Evolutionary conservation across 2,888 invertebrate genomes (phyloP), one percentile per base, ranked within the genome.

Genomic region (Ditula angustiorana): DNA sequence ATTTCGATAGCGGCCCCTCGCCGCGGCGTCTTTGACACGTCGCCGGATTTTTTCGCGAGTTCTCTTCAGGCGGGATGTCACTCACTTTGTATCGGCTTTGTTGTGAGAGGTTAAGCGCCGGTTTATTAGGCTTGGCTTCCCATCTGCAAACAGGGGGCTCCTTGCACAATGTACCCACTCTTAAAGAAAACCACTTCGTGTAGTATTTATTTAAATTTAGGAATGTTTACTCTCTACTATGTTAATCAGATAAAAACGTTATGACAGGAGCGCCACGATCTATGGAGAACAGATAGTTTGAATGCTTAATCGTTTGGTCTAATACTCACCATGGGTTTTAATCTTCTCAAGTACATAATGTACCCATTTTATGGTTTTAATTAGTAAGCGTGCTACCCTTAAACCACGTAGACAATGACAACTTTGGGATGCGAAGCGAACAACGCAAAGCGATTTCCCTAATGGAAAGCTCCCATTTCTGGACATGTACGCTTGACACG

Each of bases 21-120:
- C 81, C 86, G 90, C 92, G 90, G 92, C 92, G 92, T 92, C 89
- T 92, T 92, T 93, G 92, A 92, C 93, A 92, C 93, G 91, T 90
- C 88, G 85, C 80, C 83, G 87, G 86, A 84, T 90, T 92, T 93
- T 91, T 92, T 86, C 87, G 87, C 88, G 88, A 84, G 85, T 87
- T 88, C 87, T 88, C 86, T 88, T 88, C 83, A 82, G 85, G 85
- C 88, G 87, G 86, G 88, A 90, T 89, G 92, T 92, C 91, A 91
- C 89, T 91, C 88, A 89, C 88, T 90, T 91, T 91, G 92, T 91
- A 91, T 88, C 89, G 86, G 88, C 90, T 90, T 91, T 92, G 90
- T 92, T 85, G 87, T 80, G 82, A 85, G 87, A 90, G 90, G 91
- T 90, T 92, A 91, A 92, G 90, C 90, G 90, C 78, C 85, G 86